Evolutionary conservation across 2,888 invertebrate genomes (phyloP).

Genomic region (Colostygia pectinataria): DNA sequence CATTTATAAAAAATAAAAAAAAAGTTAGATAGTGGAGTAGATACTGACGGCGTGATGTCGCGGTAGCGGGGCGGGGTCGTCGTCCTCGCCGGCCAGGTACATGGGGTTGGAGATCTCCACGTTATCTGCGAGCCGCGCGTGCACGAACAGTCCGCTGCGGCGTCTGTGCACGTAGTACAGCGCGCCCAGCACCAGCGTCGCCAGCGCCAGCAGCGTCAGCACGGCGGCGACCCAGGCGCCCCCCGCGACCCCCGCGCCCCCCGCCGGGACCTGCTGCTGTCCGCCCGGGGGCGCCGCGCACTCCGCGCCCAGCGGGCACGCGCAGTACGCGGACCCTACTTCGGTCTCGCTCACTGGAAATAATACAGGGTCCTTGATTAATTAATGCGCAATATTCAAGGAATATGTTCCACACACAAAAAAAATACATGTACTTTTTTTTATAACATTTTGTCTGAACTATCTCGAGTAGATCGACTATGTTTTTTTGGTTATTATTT

Average conservation of each 20-base stretch:
- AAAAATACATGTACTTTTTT: no score
- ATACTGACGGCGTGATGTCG: slow-evolving; percentile 10
- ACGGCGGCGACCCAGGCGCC: slow-evolving; percentile 49
- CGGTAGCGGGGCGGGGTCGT: slow-evolving; percentile 47
- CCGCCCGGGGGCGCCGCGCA: slow-evolving; percentile 37
- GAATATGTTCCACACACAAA: no score
- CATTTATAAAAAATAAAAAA: no score
- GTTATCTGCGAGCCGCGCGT: slow-evolving; percentile 91
- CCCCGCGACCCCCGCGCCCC: slow-evolving; percentile 40
- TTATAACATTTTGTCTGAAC: no score
- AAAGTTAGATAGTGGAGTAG: no score
- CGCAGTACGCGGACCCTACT: slow-evolving; percentile 58
- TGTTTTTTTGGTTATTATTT: no score
- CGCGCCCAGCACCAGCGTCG: slow-evolving; percentile 50
- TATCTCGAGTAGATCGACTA: no score
- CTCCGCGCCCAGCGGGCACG: slow-evolving; percentile 61
- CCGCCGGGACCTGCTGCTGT: slow-evolving; percentile 32
- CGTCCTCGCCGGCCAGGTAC: slow-evolving; percentile 89
- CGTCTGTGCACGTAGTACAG: slow-evolving; percentile 55
- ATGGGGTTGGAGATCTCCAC: slow-evolving; percentile 94
- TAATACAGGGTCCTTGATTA: no score
- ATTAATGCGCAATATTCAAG: no score
- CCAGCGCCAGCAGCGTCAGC: slow-evolving; percentile 51
- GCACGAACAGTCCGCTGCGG: slow-evolving; percentile 86
- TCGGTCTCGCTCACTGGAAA: slow-evolving; percentile 56